A percentile compares a stretch with the other conserved stretches of the same genome.
Conservation (phyloP, 2,888 invertebrate genomes). For the Xiphydria camelus region DNA sequence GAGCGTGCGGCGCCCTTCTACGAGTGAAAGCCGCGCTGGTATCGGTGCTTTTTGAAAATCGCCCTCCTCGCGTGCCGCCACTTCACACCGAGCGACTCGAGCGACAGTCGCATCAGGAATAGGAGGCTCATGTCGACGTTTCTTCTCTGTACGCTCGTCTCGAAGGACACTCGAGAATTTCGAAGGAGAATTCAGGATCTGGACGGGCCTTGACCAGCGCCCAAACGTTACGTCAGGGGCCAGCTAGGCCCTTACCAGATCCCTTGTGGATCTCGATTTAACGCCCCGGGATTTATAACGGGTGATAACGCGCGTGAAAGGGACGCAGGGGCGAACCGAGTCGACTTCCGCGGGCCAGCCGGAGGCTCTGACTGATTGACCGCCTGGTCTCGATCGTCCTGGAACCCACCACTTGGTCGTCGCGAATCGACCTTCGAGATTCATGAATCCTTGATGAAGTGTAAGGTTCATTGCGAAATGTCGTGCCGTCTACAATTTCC, state of each 20-base stretch:
- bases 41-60: slow-evolving; percentile 41
- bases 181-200: too few relatives aligned
- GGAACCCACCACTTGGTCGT: not conserved
- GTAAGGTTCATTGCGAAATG: too few relatives aligned
- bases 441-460: slow-evolving; percentile 14
- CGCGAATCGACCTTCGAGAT: slow-evolving; percentile 11
- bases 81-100: slow-evolving; percentile 37
- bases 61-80: slow-evolving; percentile 35
- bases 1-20: too few relatives aligned
- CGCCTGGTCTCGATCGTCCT: not conserved
- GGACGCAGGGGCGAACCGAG: slow-evolving; percentile 9
- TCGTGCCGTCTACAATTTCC: too few relatives aligned
- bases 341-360: slow-evolving; percentile 32
- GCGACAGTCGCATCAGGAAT: slow-evolving; percentile 41
- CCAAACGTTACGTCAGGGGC: too few relatives aligned
- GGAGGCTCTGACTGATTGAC: slow-evolving; percentile 32
- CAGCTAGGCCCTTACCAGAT: too few relatives aligned
- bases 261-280: too few relatives aligned
- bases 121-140: slow-evolving; percentile 47
- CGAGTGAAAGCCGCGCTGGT: slow-evolving; percentile 45
- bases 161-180: too few relatives aligned
- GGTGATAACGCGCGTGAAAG: slow-evolving; percentile 9
- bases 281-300: too few relatives aligned
- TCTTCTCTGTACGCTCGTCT: too few relatives aligned
- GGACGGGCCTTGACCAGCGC: too few relatives aligned